These are phyloP conservation scores for Hanleya hanleyi DNA, from an alignment of 2,888 invertebrate genomes.

Conservation along the genomic window DNA sequence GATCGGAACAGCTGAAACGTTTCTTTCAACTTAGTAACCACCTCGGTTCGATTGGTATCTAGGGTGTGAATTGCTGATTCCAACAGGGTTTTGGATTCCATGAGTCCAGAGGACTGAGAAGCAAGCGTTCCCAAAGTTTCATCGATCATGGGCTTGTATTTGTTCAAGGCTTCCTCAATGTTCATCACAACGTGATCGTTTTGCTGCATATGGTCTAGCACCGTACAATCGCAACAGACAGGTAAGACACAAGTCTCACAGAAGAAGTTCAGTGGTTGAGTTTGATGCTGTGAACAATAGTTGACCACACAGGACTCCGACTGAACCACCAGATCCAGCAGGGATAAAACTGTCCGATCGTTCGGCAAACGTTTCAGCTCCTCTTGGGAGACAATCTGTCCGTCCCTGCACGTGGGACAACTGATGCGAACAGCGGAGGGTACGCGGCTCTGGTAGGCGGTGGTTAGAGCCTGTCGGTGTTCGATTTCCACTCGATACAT, in stretches of 20 bases:
- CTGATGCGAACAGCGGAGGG: slow-evolving; percentile 65
- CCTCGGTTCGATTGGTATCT: slow-evolving; percentile 57
- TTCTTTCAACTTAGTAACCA: slow-evolving; percentile 57
- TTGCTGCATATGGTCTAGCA: slow-evolving; percentile 63
- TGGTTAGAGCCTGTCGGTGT: slow-evolving; percentile 59
- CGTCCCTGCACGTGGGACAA: slow-evolving; percentile 63
- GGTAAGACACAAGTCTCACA: slow-evolving; percentile 66
- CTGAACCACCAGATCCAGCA: slow-evolving; percentile 57
- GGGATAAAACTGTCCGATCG: slow-evolving; percentile 64
- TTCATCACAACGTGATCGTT: slow-evolving; percentile 62
- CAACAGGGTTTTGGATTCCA: slow-evolving; percentile 52
- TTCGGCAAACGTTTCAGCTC: slow-evolving; percentile 63
- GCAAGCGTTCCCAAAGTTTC: slow-evolving; percentile 55
- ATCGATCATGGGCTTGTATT: slow-evolving; percentile 63
- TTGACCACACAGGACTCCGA: slow-evolving; percentile 58
- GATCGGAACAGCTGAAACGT: slow-evolving; percentile 60
- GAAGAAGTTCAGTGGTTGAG: slow-evolving; percentile 68
- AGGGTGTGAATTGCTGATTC: slow-evolving; percentile 57
- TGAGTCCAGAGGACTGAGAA: slow-evolving; percentile 44
- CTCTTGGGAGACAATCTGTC: slow-evolving; percentile 58
- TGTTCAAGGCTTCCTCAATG: slow-evolving; percentile 63
- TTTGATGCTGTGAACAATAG: slow-evolving; percentile 63
- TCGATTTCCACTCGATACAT: slow-evolving; percentile 68
- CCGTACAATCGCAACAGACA: slow-evolving; percentile 67
- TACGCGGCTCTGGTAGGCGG: slow-evolving; percentile 57